Percentiles rank a stretch among this genome's conserved stretches.
These are phyloP conservation scores for Cardinalis cardinalis DNA, from an alignment of 2,113 vertebrate genomes.

Conservation along the genomic window DNA sequence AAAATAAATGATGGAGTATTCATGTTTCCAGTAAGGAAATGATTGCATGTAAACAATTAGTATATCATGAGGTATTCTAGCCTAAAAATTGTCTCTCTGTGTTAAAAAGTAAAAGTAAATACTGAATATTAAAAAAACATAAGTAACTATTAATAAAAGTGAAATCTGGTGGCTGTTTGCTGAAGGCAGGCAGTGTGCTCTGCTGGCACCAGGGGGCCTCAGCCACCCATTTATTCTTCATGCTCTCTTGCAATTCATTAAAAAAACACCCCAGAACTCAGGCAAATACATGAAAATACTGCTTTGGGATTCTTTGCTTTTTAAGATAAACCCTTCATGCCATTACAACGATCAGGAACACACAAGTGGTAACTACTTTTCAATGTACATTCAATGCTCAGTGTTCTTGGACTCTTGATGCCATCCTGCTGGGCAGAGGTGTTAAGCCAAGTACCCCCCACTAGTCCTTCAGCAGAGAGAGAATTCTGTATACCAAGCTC, in stretches of 20 bases:
- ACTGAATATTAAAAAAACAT: background rate
- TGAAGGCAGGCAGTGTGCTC: background rate
- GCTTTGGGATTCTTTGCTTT: background rate
- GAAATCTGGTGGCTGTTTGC: rapidly evolving
- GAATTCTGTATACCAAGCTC: background rate
- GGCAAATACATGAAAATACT: background rate
- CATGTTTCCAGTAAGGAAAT: background rate
- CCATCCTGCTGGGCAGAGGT: background rate
- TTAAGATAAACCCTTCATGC: background rate
- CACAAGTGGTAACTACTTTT: background rate
- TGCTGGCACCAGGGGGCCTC: constrained; percentile 60
- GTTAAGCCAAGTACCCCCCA: background rate
- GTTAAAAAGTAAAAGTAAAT: background rate
- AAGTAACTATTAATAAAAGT: background rate
- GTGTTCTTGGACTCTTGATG: background rate
- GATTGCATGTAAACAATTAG: background rate
- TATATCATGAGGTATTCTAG: background rate
- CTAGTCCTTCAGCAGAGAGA: background rate
- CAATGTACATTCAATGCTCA: background rate
- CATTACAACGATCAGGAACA: rapidly evolving
- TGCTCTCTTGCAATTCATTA: rapidly evolving
- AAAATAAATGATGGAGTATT: background rate
- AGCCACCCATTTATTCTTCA: background rate
- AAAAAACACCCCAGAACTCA: rapidly evolving
- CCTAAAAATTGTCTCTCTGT: background rate